Conservation (phyloP, 2,888 invertebrate species). For the Drosophila neonasuta region DNA sequence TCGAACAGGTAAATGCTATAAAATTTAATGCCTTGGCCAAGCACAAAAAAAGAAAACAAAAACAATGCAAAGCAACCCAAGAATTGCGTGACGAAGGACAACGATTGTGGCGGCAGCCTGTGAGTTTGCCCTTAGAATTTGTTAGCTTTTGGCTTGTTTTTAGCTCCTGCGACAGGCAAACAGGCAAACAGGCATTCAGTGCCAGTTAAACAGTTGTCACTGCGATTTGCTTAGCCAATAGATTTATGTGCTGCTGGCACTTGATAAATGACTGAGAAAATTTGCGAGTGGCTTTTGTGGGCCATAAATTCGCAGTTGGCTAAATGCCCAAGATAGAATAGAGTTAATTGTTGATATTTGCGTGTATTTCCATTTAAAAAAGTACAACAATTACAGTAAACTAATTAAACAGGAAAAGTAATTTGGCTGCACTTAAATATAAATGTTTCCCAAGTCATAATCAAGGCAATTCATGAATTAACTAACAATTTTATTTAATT, state of each 20-base stretch:
- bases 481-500: neutral
- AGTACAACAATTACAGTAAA: conserved; percentile 16
- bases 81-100: conserved; percentile 59
- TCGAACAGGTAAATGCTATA: conserved; percentile 66
- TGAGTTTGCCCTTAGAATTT: conserved; percentile 39
- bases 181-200: conserved; percentile 19
- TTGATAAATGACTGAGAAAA: conserved; percentile 71
- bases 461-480: neutral
- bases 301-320: conserved; percentile 68
- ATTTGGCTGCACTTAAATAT: neutral
- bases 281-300: conserved; percentile 52
- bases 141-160: conserved; percentile 7
- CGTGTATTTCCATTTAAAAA: conserved; percentile 22
- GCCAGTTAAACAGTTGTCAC: conserved; percentile 62
- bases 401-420: conserved; percentile 15
- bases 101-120: conserved; percentile 25
- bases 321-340: conserved; percentile 44
- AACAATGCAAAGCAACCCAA: conserved; percentile 18
- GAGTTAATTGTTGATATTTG: conserved; percentile 44
- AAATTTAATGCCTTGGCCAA: conserved; percentile 64
- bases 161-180: conserved; percentile 20
- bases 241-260: conserved; percentile 64
- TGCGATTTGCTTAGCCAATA: conserved; percentile 64
- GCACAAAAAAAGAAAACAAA: conserved; percentile 2
- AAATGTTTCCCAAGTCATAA: neutral